Conservation (phyloP, 2,797 vertebrate species). For the Halcyon badia region DNA sequence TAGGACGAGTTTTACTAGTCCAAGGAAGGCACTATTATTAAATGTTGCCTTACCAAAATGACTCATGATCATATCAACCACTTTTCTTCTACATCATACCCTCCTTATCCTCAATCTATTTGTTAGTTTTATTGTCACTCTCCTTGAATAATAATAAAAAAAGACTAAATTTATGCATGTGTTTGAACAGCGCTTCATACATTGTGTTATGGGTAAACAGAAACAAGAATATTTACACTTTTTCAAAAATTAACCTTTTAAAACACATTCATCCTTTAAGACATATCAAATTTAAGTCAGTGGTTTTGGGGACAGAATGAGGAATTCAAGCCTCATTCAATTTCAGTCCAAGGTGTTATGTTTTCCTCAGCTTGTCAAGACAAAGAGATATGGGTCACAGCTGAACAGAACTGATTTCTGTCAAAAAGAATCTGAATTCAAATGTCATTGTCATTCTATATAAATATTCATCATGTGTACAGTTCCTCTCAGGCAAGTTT, state of each 20-base stretch:
- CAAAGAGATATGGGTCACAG: constrained; percentile 41
- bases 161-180: not conserved
- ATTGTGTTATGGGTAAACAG: not conserved
- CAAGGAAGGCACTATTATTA: not conserved
- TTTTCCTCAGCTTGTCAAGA: constrained; percentile 52
- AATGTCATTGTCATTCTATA: constrained; percentile 34
- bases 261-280: not conserved
- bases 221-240: not conserved
- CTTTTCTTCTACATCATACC: not conserved
- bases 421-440: constrained; percentile 50
- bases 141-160: not conserved
- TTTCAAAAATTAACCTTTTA: not conserved
- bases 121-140: not conserved
- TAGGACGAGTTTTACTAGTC: not conserved
- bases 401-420: constrained; percentile 14
- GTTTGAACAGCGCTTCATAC: not conserved
- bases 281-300: not conserved
- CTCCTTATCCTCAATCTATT: not conserved
- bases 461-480: constrained; percentile 49
- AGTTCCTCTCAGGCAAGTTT: constrained; percentile 12
- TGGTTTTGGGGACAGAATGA: not conserved
- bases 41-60: not conserved
- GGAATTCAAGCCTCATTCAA: not conserved
- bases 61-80: not conserved
- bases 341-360: constrained; percentile 2